Percentiles rank a stretch among this genome's conserved stretches.
phyloP scores from a whole-genome alignment of 2,888 invertebrate genomes.

The Pediacus dermestoides region DNA sequence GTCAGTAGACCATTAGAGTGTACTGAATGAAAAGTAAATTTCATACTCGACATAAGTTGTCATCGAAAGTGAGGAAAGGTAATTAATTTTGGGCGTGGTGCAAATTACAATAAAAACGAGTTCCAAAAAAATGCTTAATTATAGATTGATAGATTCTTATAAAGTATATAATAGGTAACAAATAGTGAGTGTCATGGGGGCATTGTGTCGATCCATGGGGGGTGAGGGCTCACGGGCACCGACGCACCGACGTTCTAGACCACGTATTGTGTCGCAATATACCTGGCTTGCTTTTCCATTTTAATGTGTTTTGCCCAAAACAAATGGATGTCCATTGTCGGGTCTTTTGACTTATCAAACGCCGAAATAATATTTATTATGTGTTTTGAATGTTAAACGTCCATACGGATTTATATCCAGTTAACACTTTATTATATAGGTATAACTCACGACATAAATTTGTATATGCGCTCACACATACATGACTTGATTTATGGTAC shows the following conservation, averaged over 20 bases:
- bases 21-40: not conserved
- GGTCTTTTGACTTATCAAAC: conserved; percentile 45
- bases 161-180: conserved; percentile 47
- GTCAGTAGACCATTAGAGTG: too few species aligned
- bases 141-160: conserved; percentile 48
- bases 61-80: conserved; percentile 33
- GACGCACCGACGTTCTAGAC: conserved; percentile 35
- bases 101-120: conserved; percentile 36
- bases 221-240: conserved; percentile 38
- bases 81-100: conserved; percentile 35
- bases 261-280: conserved; percentile 48
- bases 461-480: too few species aligned
- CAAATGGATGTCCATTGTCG: conserved; percentile 49
- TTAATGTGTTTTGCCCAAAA: conserved; percentile 51
- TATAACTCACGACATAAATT: too few species aligned
- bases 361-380: conserved; percentile 48
- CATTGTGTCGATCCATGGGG: conserved; percentile 45
- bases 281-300: conserved; percentile 49
- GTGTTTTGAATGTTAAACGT: conserved; percentile 48
- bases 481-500: too few species aligned
- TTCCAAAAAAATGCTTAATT: conserved; percentile 44
- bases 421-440: conserved; percentile 46
- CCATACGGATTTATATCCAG: conserved; percentile 43
- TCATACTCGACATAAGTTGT: conserved; percentile 22
- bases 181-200: conserved; percentile 49